phyloP scores from a whole-genome alignment of 2,888 invertebrate genomes.

The Scrobipalpa costella region DNA sequence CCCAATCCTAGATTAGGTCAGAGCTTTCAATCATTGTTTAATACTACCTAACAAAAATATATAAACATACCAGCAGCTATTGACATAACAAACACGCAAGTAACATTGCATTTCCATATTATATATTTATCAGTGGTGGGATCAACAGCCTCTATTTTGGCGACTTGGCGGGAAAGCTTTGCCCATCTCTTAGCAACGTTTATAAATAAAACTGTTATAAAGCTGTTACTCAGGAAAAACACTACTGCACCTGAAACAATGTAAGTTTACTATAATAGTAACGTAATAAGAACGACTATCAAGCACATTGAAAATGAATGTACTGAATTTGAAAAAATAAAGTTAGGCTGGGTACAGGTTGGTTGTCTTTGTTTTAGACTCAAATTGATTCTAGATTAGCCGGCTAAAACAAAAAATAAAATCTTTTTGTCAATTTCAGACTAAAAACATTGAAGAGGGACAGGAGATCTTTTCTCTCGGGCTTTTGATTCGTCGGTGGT shows the following conservation, averaged over 20 bases:
- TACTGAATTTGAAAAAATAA: too few relatives aligned
- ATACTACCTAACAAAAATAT: background rate
- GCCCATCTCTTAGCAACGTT: constrained; percentile 60
- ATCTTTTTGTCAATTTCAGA: too few relatives aligned
- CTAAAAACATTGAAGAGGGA: too few relatives aligned
- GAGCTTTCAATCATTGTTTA: too few relatives aligned
- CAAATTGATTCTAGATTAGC: too few relatives aligned
- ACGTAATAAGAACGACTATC: background rate
- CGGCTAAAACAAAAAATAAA: too few relatives aligned
- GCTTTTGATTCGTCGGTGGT: too few relatives aligned
- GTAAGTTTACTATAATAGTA: background rate
- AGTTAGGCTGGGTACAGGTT: too few relatives aligned
- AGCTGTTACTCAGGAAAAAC: constrained; percentile 48
- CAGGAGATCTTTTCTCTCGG: too few relatives aligned
- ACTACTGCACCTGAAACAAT: constrained; percentile 52
- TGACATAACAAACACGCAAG: constrained; percentile 44
- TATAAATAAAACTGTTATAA: constrained; percentile 50
- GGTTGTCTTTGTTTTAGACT: too few relatives aligned
- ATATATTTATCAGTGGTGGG: constrained; percentile 49
- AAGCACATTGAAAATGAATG: too few relatives aligned
- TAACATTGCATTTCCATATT: constrained; percentile 47
- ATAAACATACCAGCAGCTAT: constrained; percentile 51
- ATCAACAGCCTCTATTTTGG: constrained; percentile 49
- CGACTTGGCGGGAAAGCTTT: constrained; percentile 48
- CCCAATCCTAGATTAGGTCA: too few relatives aligned